Evolutionary conservation across 2,113 vertebrate genomes (phyloP).

Genomic region (Plectropomus leopardus): DNA sequence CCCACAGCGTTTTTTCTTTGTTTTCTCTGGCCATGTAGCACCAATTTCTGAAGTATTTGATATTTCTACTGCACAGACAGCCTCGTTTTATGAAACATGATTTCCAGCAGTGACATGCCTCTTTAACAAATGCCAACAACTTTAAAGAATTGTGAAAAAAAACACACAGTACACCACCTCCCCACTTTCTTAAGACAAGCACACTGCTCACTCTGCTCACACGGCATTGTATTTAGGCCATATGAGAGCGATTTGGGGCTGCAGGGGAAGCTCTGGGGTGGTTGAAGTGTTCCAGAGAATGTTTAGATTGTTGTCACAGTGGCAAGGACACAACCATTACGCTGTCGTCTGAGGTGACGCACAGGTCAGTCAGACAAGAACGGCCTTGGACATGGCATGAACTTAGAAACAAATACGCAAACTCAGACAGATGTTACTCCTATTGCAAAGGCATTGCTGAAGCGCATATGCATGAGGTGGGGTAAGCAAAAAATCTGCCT

Average conservation of each 20-base stretch:
- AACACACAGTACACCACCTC: background rate
- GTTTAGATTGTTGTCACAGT: conserved; percentile 83
- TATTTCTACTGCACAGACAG: too few species aligned
- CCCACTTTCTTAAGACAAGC: conserved; percentile 22
- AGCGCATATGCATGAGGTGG: conserved; percentile 2
- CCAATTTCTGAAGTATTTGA: too few species aligned
- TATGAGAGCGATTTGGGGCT: conserved; percentile 83
- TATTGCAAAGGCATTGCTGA: background rate
- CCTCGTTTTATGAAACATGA: too few species aligned
- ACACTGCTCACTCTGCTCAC: conserved; percentile 23
- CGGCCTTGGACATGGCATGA: conserved; percentile 30
- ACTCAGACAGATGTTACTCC: conserved; percentile 35
- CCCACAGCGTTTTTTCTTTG: too few species aligned
- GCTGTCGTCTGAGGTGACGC: conserved; percentile 74
- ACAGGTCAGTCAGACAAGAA: conserved; percentile 71
- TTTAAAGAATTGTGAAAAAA: conserved; percentile 23
- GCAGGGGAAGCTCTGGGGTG: conserved; percentile 61
- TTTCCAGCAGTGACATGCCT: too few species aligned
- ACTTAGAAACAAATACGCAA: conserved; percentile 50
- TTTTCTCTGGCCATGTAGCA: too few species aligned
- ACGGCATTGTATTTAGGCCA: conserved; percentile 61
- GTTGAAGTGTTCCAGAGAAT: conserved; percentile 72
- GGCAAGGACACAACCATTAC: conserved; percentile 82
- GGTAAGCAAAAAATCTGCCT: conserved; percentile 31
- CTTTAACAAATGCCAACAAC: background rate